Evolutionary conservation across 2,797 vertebrate genomes (phyloP).

Genomic region (Molossus molossus): DNA sequence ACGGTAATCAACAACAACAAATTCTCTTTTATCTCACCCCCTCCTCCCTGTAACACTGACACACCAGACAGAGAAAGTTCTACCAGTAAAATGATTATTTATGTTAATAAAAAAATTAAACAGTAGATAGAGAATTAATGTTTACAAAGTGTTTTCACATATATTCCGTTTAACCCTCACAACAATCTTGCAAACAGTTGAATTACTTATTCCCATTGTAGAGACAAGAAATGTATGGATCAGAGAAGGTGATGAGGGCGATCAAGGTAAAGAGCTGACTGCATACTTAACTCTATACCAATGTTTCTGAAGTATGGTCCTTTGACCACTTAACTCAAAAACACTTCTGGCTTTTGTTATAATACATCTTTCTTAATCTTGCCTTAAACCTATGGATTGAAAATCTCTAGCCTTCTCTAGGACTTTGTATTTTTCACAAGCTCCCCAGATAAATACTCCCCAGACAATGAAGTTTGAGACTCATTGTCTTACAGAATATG

Average conservation of each 20-base stretch:
- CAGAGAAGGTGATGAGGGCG: not conserved
- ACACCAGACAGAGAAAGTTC: not conserved
- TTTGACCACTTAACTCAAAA: conserved; percentile 3
- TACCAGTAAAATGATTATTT: not conserved
- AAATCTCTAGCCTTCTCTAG: conserved; percentile 1
- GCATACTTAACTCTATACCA: not conserved
- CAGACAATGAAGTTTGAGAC: not conserved
- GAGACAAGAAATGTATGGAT: not conserved
- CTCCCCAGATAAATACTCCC: not conserved
- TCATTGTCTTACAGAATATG: not conserved
- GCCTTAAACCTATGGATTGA: conserved; percentile 10
- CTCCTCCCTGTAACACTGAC: not conserved
- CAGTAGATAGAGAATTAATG: not conserved
- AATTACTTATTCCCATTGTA: conserved; percentile 47
- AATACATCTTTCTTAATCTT: not conserved
- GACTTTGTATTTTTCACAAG: not conserved
- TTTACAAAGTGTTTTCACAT: not conserved
- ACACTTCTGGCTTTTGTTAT: not conserved
- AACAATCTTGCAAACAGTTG: not conserved
- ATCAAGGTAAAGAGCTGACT: not conserved
- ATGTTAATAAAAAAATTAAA: conserved; percentile 24
- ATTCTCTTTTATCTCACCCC: not conserved
- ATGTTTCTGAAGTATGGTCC: not conserved
- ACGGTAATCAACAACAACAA: not conserved
- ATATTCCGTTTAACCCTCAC: not conserved